Evolutionary conservation across 2,888 invertebrate species (phyloP).

Genomic region (Drosophila lacicola): DNA sequence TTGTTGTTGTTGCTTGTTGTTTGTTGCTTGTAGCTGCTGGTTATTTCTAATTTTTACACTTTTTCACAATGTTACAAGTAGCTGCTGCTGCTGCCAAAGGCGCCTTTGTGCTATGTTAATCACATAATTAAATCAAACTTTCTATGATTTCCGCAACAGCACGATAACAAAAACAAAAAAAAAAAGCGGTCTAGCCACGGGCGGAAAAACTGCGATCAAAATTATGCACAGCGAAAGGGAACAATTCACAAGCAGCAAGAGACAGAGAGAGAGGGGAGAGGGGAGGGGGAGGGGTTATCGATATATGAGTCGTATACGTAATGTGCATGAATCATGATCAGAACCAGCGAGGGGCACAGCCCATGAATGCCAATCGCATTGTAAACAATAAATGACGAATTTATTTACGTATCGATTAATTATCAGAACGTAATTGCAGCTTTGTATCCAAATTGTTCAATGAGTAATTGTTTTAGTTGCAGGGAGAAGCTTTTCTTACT

Average conservation of each 20-base stretch:
- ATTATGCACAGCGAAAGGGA: constrained; percentile 45
- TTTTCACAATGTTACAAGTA: constrained; percentile 68
- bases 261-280: neutral
- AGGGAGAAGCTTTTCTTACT: too few species aligned
- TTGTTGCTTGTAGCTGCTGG: constrained; percentile 61
- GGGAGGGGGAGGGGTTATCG: neutral
- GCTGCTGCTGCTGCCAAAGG: constrained; percentile 33
- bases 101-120: constrained; percentile 75
- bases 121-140: constrained; percentile 78
- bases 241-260: constrained; percentile 15
- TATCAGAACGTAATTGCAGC: constrained; percentile 19
- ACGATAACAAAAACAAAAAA: neutral
- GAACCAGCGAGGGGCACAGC: constrained; percentile 5
- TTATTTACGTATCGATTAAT: constrained; percentile 9
- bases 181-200: neutral
- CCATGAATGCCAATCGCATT: constrained; percentile 35
- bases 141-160: constrained; percentile 69
- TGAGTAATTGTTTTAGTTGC: constrained; percentile 1
- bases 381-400: constrained; percentile 32
- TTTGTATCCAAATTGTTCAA: constrained; percentile 13
- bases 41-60: constrained; percentile 75
- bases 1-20: constrained; percentile 17
- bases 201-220: neutral
- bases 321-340: constrained; percentile 40
- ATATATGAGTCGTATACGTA: constrained; percentile 41